Conservation (phyloP, 92 coral and sea anemone species). For the Porites cylindrica region DNA sequence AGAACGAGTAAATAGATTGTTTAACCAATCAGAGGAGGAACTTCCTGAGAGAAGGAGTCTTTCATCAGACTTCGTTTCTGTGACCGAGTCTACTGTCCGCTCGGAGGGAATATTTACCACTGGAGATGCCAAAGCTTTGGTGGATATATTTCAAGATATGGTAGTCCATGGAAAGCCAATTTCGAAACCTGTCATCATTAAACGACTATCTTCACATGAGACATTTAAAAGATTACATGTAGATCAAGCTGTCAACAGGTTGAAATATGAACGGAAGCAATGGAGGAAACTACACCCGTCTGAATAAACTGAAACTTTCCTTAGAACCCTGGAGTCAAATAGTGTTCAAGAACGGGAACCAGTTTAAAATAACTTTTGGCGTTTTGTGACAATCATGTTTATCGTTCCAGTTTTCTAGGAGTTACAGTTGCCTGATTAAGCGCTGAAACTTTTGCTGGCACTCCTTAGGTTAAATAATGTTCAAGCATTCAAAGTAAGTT, state of each 20-base stretch:
- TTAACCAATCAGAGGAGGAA: not conserved
- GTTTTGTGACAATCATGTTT: no score
- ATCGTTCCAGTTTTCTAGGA: no score
- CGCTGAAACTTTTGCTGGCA: no score
- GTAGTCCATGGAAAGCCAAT: constrained; percentile 23
- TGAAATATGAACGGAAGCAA: constrained; percentile 43
- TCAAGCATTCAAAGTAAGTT: no score
- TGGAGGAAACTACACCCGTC: not conserved
- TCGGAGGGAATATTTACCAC: constrained; percentile 17
- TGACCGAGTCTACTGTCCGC: not conserved
- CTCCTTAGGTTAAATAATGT: no score
- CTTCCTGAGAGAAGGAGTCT: not conserved
- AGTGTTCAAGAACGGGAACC: no score
- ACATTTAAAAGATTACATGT: not conserved
- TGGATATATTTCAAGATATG: constrained; percentile 46
- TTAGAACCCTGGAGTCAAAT: no score
- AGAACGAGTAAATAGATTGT: not conserved
- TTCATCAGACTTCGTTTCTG: not conserved
- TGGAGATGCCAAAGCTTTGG: constrained; percentile 5
- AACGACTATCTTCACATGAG: not conserved
- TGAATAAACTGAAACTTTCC: no score
- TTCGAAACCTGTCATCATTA: constrained; percentile 31
- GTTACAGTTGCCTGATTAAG: no score
- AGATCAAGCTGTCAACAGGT: constrained; percentile 34
- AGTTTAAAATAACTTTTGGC: no score